These are phyloP conservation scores for Elaphurus davidianus DNA, from an alignment of 2,113 vertebrate species.

Conservation along the genomic window DNA sequence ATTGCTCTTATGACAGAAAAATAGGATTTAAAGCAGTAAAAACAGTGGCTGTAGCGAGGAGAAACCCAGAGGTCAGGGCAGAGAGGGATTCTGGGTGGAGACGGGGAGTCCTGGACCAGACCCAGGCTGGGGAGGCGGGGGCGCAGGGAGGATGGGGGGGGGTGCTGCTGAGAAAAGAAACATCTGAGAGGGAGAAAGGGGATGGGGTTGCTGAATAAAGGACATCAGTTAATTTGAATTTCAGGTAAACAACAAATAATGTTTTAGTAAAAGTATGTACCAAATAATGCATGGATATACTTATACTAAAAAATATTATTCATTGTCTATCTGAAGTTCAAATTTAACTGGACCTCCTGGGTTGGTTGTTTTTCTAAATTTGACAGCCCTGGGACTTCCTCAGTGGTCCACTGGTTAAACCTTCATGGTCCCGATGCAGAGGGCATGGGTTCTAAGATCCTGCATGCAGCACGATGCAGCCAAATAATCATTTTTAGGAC, in stretches of 20 bases:
- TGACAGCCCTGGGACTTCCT: background rate
- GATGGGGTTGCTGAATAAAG: background rate
- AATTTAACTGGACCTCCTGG: background rate
- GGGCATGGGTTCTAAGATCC: background rate
- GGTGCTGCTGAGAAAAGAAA: accelerated
- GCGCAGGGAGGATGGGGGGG: accelerated
- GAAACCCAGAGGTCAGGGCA: background rate
- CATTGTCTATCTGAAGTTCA: background rate
- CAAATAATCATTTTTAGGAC: background rate
- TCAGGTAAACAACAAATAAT: background rate
- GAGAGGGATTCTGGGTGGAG: background rate
- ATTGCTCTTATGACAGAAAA: constrained; percentile 61
- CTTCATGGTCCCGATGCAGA: background rate
- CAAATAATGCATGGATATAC: background rate
- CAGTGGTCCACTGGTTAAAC: background rate
- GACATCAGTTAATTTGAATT: background rate
- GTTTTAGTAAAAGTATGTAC: background rate
- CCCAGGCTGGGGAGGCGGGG: background rate
- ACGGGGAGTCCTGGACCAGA: background rate
- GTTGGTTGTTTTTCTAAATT: background rate
- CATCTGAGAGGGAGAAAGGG: too few species aligned
- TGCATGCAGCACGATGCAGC: background rate
- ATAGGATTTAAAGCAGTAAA: background rate
- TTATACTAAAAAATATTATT: background rate
- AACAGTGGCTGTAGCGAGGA: background rate